Conservation (phyloP, 2,113 vertebrate genomes). For the Hyperoodon ampullatus region DNA sequence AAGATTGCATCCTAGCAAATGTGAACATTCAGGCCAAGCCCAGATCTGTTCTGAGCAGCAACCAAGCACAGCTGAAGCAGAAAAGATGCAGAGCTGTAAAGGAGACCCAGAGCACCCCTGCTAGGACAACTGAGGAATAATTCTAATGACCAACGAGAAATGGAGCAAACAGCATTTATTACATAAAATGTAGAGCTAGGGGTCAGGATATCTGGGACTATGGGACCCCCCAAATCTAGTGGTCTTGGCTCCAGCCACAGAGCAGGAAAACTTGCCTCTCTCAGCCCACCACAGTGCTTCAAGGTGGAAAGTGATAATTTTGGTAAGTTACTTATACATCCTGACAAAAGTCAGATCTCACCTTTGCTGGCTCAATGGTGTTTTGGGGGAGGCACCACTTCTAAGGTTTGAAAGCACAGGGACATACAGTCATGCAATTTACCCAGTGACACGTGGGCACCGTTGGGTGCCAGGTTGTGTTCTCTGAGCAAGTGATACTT, state of each 20-base stretch:
- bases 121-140: background rate
- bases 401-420: background rate
- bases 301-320: background rate
- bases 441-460: constrained; percentile 36
- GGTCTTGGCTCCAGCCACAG: background rate
- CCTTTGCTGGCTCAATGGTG: background rate
- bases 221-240: too few species aligned
- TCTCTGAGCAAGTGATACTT: background rate
- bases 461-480: constrained; percentile 63
- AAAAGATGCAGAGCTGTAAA: background rate
- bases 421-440: background rate
- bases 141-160: background rate
- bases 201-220: background rate
- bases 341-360: background rate
- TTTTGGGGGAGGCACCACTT: background rate
- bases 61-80: background rate
- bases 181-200: background rate
- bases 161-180: background rate
- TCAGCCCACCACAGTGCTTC: background rate
- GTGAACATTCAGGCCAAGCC: background rate
- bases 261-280: background rate
- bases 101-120: background rate
- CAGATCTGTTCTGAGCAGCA: background rate
- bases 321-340: background rate
- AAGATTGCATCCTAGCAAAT: background rate